Base-by-base conservation (phyloP, 1,140 invertebrate genomes). In the Scaptomyza pallida region DNA sequence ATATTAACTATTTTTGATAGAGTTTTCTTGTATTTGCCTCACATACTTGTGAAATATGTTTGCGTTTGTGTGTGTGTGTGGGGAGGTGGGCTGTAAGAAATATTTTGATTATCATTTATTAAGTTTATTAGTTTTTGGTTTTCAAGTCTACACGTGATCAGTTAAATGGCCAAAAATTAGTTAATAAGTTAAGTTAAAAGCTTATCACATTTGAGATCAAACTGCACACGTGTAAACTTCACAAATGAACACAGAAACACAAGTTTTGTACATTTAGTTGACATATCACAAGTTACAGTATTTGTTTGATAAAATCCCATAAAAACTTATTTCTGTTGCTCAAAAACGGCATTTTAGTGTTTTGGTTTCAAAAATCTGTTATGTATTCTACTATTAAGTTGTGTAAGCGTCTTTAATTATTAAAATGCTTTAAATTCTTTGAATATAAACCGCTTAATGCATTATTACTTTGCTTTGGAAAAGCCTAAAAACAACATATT, bases 11-110 rank as follows among this genome's bases (percentile, higher is more conserved):
- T 35, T 45, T 33, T 35, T 51, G n/a, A 21, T 40, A 17, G 19
- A 41, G 37, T 13, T 37, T 48, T 17, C 45, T 9, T 41, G 16
- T 12, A 13, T 65, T 47, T 16, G 23, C 8, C 8, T n/a, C 23
- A 64, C 52, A 40, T 56, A 47, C 15, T 55, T 45, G 56, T 37
- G 10, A 15, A 55, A 44, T 37, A 64, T 55, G 50, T 56, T 59
- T 54, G 35, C 8, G 23, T 23, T 64, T 45, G n/a, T 35, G 17
- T 35, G 4, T 26, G 26, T 30, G 26, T 9, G 23, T 30, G 26
- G 26, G 13, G 13, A 15, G 16, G 48, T 5, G 56, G 55, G 35
- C 64, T 68, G 64, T 43, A 68, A 68, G 17, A 60, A 35, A 65
- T 65, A 64, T 23, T 50, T 16, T 51, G 26, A 51, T 33, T 30